Evolutionary conservation across 2,888 invertebrate genomes (phyloP).

Genomic region (Bombylius major): DNA sequence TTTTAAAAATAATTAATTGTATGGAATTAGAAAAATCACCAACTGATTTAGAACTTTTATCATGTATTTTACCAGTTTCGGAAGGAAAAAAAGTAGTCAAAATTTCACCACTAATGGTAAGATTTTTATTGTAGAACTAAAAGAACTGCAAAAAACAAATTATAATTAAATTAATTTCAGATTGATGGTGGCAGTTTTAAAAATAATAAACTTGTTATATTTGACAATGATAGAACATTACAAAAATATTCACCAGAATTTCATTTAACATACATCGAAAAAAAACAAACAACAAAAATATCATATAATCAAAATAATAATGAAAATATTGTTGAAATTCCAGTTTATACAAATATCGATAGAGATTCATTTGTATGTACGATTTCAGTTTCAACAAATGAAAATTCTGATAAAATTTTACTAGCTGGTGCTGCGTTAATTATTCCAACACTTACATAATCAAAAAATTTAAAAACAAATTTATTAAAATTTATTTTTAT

Average conservation of each 20-base stretch:
- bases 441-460: constrained; percentile 16
- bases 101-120: constrained; percentile 29
- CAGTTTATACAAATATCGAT: constrained; percentile 26
- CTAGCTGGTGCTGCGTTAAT: constrained; percentile 32
- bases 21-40: constrained; percentile 24
- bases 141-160: too few relatives aligned
- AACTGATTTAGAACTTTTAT: constrained; percentile 23
- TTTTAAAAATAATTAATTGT: constrained; percentile 29
- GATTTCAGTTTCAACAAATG: constrained; percentile 22
- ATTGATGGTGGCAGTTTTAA: constrained; percentile 25
- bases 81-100: constrained; percentile 19
- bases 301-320: not conserved
- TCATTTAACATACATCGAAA: constrained; percentile 19
- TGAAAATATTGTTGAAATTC: constrained; percentile 12
- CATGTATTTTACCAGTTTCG: constrained; percentile 3
- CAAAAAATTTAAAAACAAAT: not conserved
- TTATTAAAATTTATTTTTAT: not conserved
- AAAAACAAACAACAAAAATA: constrained; percentile 1
- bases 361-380: constrained; percentile 29
- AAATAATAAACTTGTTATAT: constrained; percentile 19
- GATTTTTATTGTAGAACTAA: not conserved
- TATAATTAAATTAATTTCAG: constrained; percentile 16
- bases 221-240: constrained; percentile 10
- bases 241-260: constrained; percentile 20
- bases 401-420: constrained; percentile 23